Conservation (phyloP, 2,888 invertebrate species). For the Subacronicta megacephala region DNA sequence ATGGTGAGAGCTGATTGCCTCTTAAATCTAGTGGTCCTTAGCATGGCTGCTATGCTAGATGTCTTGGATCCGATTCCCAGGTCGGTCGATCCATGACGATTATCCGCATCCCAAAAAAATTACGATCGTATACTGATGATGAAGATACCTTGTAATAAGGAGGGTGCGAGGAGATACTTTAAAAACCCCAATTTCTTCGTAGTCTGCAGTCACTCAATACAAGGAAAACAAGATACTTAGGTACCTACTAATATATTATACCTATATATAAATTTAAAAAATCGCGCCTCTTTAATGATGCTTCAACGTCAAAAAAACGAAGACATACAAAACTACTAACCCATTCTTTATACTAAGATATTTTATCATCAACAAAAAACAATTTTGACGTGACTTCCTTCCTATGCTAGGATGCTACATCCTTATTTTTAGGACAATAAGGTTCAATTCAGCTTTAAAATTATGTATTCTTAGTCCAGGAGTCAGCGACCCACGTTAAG, state of each 20-base stretch:
- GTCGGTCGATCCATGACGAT: too few species aligned
- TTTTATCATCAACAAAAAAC: constrained; percentile 19
- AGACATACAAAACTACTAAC: constrained; percentile 59
- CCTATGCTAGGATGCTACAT: not conserved
- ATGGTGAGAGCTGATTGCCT: too few species aligned
- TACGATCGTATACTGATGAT: too few species aligned
- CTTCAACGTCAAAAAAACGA: constrained; percentile 24
- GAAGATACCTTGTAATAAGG: too few species aligned
- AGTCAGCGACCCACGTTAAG: constrained; percentile 49
- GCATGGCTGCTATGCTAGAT: too few species aligned
- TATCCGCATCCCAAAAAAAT: too few species aligned
- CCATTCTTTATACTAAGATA: constrained; percentile 31
- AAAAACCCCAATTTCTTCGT: not conserved
- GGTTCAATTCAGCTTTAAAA: constrained; percentile 11
- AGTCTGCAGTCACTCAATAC: not conserved
- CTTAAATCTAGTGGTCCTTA: too few species aligned
- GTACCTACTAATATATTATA: too few species aligned
- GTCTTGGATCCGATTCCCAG: too few species aligned
- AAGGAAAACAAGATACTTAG: too few species aligned
- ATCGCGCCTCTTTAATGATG: not conserved
- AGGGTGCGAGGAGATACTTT: too few species aligned
- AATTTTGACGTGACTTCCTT: constrained; percentile 5
- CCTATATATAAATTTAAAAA: too few species aligned
- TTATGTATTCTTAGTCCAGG: constrained; percentile 4
- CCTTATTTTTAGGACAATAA: not conserved